A percentile compares a stretch with the other conserved stretches of the same genome.
These are phyloP conservation scores for Trichomalopsis sarcophagae DNA, from an alignment of 1,140 invertebrate species.

Conservation along the genomic window DNA sequence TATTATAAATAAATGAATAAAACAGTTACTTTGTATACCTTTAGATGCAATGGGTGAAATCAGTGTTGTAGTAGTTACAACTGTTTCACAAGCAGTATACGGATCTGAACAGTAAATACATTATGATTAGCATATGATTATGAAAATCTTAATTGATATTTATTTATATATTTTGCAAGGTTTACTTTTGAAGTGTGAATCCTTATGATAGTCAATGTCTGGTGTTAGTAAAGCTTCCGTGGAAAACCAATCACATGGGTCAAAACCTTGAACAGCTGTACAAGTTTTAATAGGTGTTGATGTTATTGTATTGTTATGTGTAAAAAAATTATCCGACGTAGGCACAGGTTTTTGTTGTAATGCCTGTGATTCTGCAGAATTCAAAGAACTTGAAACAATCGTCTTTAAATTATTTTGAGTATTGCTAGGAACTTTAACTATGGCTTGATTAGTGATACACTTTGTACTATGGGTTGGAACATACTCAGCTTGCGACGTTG, in stretches of 20 bases:
- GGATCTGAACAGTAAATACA: slow-evolving; percentile 18
- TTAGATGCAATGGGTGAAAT: slow-evolving; percentile 44
- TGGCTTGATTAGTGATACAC: neutral
- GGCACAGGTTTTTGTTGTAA: neutral
- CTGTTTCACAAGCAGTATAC: slow-evolving; percentile 30
- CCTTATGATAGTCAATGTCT: slow-evolving; percentile 5
- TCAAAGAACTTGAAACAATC: neutral
- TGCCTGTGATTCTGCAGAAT: slow-evolving; percentile 7
- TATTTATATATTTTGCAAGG: neutral
- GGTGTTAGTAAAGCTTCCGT: slow-evolving; percentile 20
- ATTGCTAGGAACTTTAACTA: neutral
- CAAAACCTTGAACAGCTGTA: slow-evolving; percentile 31
- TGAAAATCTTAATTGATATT: neutral
- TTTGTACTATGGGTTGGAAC: neutral
- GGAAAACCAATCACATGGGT: slow-evolving; percentile 41
- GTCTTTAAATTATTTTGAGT: neutral
- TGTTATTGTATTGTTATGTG: slow-evolving; percentile 22
- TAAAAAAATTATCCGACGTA: slow-evolving; percentile 31
- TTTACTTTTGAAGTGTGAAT: slow-evolving; percentile 3
- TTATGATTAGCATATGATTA: neutral
- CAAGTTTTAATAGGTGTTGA: slow-evolving; percentile 46
- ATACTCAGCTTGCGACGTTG: neutral
- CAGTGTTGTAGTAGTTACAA: neutral
- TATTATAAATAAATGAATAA: neutral
- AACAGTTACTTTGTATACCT: slow-evolving; percentile 16